Base-by-base conservation (phyloP, 1,140 invertebrate species). In the Mesaphorura yosii region DNA sequence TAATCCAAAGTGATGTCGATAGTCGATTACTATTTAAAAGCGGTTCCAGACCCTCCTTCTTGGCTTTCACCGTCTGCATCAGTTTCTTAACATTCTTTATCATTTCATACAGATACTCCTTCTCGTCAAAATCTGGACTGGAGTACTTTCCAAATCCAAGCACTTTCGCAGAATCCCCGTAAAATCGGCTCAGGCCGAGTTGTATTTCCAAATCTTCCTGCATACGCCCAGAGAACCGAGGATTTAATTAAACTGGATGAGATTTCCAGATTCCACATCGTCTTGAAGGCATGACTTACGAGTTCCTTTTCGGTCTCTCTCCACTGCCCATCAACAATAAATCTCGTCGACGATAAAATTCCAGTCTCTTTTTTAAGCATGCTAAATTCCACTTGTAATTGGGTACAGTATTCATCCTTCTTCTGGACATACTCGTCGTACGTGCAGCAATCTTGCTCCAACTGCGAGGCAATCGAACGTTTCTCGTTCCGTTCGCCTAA, bases 331-430 rank as follows among this genome's bases (percentile, higher is more conserved):
- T 42, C 40, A 3, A 51, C 10, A 17, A 51, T 51, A 25, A 42
- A 51, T 44, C 44, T 51, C 3, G 50, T 51, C 7, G 14, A n/a
- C n/a, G 50, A 38, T 20, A 51, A 29, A 25, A 42, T 51, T 5
- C 50, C 50, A 22, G 20, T 4, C 25, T 51, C 50, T 12, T 41
- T 26, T 17, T 26, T 46, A 3, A 51, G n/a, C 5, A 19, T 5
- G 27, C 17, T 19, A n/a, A 51, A 23, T 44, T 51, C 22, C n/a
- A n/a, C 7, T 41, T 34, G 7, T 15, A 26, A 3, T 59, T 81
- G 75, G 68, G 88, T 88, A 65, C 88, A 88, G 0, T 82, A 70
- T 3, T 78, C 79, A 64, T 82, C 85, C 64, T 85, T 86, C 38
- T 78, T 78, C 49, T 84, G 75, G 25, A 88, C 66, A 59, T 81